These are phyloP conservation scores for Ptychoptera contaminata DNA, from an alignment of 2,888 invertebrate species.

Conservation along the genomic window DNA sequence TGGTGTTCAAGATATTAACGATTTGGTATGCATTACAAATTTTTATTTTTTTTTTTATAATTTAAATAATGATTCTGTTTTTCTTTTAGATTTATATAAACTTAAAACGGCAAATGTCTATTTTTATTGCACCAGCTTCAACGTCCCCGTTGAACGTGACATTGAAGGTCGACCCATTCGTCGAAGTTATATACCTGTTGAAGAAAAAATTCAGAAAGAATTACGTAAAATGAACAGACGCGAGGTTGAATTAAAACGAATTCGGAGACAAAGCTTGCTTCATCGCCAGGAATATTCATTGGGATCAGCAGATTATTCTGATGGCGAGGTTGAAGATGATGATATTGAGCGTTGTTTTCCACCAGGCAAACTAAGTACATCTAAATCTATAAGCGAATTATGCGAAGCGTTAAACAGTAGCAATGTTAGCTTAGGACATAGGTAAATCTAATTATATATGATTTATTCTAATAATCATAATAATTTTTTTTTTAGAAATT, in stretches of 20 bases:
- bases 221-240: constrained; percentile 68
- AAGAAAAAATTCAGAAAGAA: constrained; percentile 78
- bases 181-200: constrained; percentile 69
- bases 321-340: constrained; percentile 32
- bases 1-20: neutral
- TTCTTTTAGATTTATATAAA: neutral
- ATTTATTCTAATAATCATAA: neutral
- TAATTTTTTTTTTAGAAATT: constrained; percentile 15
- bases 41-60: no score
- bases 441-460: no score
- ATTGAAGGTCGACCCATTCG: constrained; percentile 48
- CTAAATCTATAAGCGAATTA: constrained; percentile 50
- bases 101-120: constrained; percentile 5
- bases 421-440: constrained; percentile 7
- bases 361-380: constrained; percentile 44
- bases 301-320: neutral
- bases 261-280: constrained; percentile 42
- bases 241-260: constrained; percentile 61
- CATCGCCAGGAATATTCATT: constrained; percentile 12
- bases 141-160: constrained; percentile 35
- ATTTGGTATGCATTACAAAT: no score
- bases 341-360: constrained; percentile 42
- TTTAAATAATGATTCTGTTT: no score
- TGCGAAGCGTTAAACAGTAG: constrained; percentile 37
- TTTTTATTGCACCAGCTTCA: constrained; percentile 22